Conservation (phyloP, 2,113 vertebrate species). For the Spea multiplicata region DNA sequence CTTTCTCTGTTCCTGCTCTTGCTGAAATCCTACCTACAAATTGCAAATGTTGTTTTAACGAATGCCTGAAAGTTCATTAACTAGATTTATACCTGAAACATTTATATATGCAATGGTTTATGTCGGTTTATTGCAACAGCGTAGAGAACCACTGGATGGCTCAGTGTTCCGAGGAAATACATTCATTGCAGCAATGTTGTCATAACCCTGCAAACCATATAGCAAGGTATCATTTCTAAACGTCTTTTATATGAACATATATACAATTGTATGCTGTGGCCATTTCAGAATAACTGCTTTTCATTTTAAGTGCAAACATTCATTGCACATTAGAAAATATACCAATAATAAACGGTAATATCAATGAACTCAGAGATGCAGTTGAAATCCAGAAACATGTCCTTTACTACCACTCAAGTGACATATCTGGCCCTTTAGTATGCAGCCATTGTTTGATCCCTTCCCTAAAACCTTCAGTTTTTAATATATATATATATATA, state of each 20-base stretch:
- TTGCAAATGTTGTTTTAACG: slow-evolving; percentile 45
- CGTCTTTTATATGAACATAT: background rate
- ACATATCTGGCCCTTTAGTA: too few species aligned
- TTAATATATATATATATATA: too few species aligned
- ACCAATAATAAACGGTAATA: too few species aligned
- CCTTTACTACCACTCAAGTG: too few species aligned
- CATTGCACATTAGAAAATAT: too few species aligned
- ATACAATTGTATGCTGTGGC: background rate
- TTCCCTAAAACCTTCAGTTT: too few species aligned
- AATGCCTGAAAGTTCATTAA: slow-evolving; percentile 40
- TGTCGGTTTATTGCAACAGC: slow-evolving; percentile 23
- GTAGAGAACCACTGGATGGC: slow-evolving; percentile 27
- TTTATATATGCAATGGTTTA: slow-evolving; percentile 26
- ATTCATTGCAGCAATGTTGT: background rate
- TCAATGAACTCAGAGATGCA: too few species aligned
- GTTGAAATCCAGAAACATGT: too few species aligned
- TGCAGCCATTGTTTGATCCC: too few species aligned
- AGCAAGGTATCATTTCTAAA: background rate
- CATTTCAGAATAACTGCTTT: background rate
- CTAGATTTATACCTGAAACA: slow-evolving; percentile 36
- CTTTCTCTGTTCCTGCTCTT: background rate
- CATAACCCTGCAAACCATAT: background rate
- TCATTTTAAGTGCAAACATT: too few species aligned
- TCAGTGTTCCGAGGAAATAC: slow-evolving; percentile 23
- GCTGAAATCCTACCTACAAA: slow-evolving; percentile 34